Percentiles rank a stretch among this genome's conserved stretches.
Conservation (phyloP, 2,888 invertebrate species). For the Plagodis dolabraria region DNA sequence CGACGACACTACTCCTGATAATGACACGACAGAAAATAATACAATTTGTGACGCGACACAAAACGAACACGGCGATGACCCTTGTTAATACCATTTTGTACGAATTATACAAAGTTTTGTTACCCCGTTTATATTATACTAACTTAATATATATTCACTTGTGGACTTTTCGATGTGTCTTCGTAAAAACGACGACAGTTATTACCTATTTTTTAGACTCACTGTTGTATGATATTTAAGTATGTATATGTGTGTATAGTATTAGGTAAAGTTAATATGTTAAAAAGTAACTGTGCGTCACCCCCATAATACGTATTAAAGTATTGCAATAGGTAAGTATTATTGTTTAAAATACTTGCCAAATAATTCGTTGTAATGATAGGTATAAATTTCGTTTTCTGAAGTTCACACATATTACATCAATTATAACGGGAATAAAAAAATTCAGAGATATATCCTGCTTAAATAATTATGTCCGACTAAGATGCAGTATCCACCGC, state of each 20-base stretch:
- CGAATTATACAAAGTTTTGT: conserved; percentile 62
- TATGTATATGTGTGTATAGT: conserved; percentile 33
- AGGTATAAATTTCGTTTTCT: too few species aligned
- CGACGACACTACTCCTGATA: background rate
- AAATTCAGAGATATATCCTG: too few species aligned
- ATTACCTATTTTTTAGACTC: conserved; percentile 67
- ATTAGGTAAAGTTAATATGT: conserved; percentile 23
- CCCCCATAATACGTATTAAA: conserved; percentile 12
- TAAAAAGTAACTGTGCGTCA: conserved; percentile 11
- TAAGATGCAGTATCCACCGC: too few species aligned
- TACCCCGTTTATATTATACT: conserved; percentile 48
- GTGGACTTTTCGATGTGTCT: conserved; percentile 64
- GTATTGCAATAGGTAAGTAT: conserved; percentile 1
- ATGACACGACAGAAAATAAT: too few species aligned
- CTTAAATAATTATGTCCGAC: too few species aligned
- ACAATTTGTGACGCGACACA: background rate
- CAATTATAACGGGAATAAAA: too few species aligned
- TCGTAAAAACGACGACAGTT: conserved; percentile 56
- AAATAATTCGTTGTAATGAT: background rate
- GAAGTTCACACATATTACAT: too few species aligned
- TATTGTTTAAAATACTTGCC: conserved; percentile 2
- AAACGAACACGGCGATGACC: conserved; percentile 27
- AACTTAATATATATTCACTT: conserved; percentile 45
- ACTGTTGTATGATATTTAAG: conserved; percentile 52
- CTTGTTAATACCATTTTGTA: conserved; percentile 63